A percentile compares a stretch with the other conserved stretches of the same genome.
Evolutionary conservation across 92 coral and sea anemone species (phyloP).

Genomic region (Paramuricea clavata): DNA sequence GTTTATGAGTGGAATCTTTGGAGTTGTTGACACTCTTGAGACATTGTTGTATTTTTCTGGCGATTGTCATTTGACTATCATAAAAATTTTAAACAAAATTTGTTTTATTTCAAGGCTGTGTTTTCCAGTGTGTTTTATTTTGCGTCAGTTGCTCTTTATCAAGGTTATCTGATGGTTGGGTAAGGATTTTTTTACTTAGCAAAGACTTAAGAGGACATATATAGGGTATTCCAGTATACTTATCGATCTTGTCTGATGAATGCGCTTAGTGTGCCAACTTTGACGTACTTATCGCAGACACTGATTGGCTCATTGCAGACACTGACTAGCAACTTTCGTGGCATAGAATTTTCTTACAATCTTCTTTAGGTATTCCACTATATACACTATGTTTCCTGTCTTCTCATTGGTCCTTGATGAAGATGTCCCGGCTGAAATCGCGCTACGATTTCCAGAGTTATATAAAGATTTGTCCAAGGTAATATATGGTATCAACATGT

Average conservation of each 20-base stretch:
- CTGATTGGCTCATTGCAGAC: no score
- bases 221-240: no score
- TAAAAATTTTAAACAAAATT: no score
- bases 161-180: slow-evolving; percentile 98
- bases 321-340: not conserved
- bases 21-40: no score
- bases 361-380: slow-evolving; percentile 81
- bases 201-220: not conserved
- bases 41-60: no score
- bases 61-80: no score
- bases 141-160: slow-evolving; percentile 92
- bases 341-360: not conserved
- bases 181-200: slow-evolving; percentile 42
- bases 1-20: not conserved
- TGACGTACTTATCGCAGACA: no score
- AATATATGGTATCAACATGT: no score
- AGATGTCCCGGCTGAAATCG: slow-evolving; percentile 96
- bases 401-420: slow-evolving; percentile 96
- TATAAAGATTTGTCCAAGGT: slow-evolving; percentile 98
- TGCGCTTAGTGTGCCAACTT: no score
- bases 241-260: no score
- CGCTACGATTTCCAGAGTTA: slow-evolving; percentile 89
- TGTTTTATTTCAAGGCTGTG: slow-evolving; percentile 77
- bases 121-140: slow-evolving; percentile 97
- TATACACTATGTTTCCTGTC: slow-evolving; percentile 97